These are phyloP conservation scores for Andrena trimmerana DNA, from an alignment of 2,888 invertebrate genomes.

Conservation along the genomic window DNA sequence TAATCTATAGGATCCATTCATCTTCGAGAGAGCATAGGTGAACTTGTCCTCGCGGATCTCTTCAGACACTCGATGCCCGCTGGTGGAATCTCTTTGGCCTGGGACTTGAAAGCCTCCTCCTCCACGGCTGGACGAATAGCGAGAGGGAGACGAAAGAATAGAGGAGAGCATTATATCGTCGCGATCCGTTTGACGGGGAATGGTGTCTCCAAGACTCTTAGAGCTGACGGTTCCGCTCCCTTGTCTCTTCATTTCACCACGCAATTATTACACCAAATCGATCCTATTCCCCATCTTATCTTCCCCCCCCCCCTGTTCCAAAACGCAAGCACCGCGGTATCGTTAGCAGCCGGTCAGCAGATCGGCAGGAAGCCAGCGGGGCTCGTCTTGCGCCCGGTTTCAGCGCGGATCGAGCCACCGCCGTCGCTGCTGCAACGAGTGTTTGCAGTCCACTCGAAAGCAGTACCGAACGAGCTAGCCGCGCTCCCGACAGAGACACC, in stretches of 20 bases:
- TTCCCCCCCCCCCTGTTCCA: too few relatives aligned
- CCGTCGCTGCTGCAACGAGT: constrained; percentile 77
- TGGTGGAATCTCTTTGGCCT: constrained; percentile 56
- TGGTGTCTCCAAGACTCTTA: constrained; percentile 5
- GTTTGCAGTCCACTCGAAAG: constrained; percentile 85
- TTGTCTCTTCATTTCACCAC: neutral
- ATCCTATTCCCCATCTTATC: neutral
- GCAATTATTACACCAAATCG: neutral
- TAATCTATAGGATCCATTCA: constrained; percentile 71
- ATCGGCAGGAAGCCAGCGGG: constrained; percentile 54
- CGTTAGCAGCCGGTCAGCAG: constrained; percentile 55
- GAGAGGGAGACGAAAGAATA: neutral
- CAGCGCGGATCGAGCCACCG: constrained; percentile 64
- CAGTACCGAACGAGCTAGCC: constrained; percentile 81
- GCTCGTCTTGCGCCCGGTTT: constrained; percentile 73
- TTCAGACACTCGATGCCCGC: constrained; percentile 64
- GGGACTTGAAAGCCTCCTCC: constrained; percentile 58
- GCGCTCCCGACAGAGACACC: constrained; percentile 50
- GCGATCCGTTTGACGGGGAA: constrained; percentile 5
- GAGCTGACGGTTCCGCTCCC: neutral
- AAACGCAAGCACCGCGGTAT: constrained; percentile 28
- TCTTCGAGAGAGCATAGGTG: constrained; percentile 69
- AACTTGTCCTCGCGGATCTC: constrained; percentile 70
- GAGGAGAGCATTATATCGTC: constrained; percentile 25
- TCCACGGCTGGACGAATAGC: constrained; percentile 22